Base-by-base conservation (phyloP, 1,140 invertebrate species). In the Hycleus phaleratus region DNA sequence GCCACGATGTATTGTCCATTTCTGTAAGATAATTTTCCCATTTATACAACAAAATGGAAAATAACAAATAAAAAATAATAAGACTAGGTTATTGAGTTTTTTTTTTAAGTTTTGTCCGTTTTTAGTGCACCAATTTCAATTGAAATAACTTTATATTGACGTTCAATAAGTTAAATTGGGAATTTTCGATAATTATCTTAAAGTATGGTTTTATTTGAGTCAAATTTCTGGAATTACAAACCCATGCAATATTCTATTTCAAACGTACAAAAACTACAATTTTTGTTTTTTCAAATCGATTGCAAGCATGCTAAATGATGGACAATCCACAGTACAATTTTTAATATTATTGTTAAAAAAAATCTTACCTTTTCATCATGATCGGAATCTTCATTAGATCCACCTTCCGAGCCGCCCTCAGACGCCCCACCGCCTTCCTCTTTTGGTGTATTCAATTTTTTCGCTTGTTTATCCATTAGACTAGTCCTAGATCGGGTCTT, bases 401-500 rank as follows among this genome's bases (percentile, higher is more conserved):
- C 87, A 51, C 85, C 87, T 73, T 91, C 88, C 43, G 87, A 90
- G 9, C 83, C 85, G 50, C 83, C 85, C 71, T 87, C 87, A 24
- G 73, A 71, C 26, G 70, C 69, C 11, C 71, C 73, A 51, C 68
- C 74, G 10, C 32, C 32, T 67, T 73, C 77, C 79, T 74, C 74
- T 75, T 72, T 75, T 74, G 71, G 51, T 76, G 65, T 77, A 78
- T 78, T 84, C 65, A 86, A 77, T 78, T 82, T 90, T 71, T 84
- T 81, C 2, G 86, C 88, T 74, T 92, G 88, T 53, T 86, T 79
- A 75, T 98, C 95, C 90, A 98, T 97, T 24, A 96, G 76, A 70
- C 93, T 97, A 47, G 88, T 93, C 46, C 92, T 82, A 65, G 88
- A 88, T 70, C 93, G 78, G 8, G 92, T 94, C 71, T 97, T 98